These are phyloP conservation scores for Epizoanthus ramosus DNA, from an alignment of 92 coral and sea anemone genomes.

Conservation along the genomic window DNA sequence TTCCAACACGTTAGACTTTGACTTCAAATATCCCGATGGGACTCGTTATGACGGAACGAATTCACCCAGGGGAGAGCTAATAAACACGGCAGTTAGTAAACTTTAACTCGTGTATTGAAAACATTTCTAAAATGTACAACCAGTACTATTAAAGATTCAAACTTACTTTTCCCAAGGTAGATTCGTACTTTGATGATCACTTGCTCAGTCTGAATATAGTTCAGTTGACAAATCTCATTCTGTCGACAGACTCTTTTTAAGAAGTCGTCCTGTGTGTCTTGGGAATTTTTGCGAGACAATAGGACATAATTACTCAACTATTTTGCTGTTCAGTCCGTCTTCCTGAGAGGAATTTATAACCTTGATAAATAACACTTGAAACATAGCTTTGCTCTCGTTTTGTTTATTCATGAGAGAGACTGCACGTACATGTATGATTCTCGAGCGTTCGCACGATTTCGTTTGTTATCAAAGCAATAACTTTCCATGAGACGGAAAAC, in stretches of 20 bases:
- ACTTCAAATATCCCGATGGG: conserved; percentile 28
- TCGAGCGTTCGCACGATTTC: no score
- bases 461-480: no score
- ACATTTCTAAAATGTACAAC: background rate
- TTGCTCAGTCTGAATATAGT: background rate
- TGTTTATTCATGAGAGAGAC: no score
- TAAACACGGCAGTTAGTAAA: background rate
- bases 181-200: background rate
- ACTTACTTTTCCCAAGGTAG: background rate
- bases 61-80: conserved; percentile 2
- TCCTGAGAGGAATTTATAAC: background rate
- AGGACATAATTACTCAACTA: background rate
- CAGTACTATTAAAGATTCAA: background rate
- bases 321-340: background rate
- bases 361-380: no score
- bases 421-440: no score
- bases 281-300: background rate
- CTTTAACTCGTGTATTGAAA: background rate
- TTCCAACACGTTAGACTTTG: background rate
- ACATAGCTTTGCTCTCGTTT: no score
- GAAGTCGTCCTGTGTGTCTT: background rate
- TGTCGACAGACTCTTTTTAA: background rate
- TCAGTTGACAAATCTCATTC: background rate
- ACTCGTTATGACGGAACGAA: background rate
- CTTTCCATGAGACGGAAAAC: no score